Evolutionary conservation across 2,113 vertebrate genomes (phyloP), one percentile per base, ranked within the genome.

Genomic region (Ochotona curzoniae): DNA sequence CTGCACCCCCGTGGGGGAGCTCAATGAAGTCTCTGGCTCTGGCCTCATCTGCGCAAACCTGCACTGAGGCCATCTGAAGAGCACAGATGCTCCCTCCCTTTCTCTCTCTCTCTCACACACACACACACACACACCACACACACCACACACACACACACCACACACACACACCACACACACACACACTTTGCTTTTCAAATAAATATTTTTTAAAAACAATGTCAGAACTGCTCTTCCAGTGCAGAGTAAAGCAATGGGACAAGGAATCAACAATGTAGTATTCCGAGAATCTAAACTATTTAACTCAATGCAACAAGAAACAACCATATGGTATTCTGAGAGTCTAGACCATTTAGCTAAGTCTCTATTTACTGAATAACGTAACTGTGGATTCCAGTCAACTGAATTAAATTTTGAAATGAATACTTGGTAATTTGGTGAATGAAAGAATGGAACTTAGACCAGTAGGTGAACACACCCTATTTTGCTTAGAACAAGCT

Each of bases 371-470:
- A 71, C 23, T 83, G 88, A 83, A 63, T 61, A 92, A 73, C 6
- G 49, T 32, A 26, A 47, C 69, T 54, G 35, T 21, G 7, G 47
- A 35, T 35, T 92, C 51, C 60, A 66, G 51, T 44, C 26, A 89
- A 54, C 6, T 63, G n/a, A 78, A 35, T 20, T 38, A 47, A 85
- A 15, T 64, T 73, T 67, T 91, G 64, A 94, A 90, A 70, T 25
- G 38, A 83, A 87, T 35, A 28, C 8, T 57, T 28, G 32, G 11
- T 66, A 28, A 91, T 61, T 5, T 75, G 51, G 28, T 30, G 32
- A 95, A 94, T n/a, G 61, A 63, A 82, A 60, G 69, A 93, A 87
- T 44, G 87, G 47, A 91, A 91, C 26, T 71, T 94, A 54, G n/a
- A 2, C 13, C 8, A 75, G 28, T 2, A 84, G 8, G 57, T 13